Conservation (phyloP, 1,140 invertebrate species). For the Achroia grisella region DNA sequence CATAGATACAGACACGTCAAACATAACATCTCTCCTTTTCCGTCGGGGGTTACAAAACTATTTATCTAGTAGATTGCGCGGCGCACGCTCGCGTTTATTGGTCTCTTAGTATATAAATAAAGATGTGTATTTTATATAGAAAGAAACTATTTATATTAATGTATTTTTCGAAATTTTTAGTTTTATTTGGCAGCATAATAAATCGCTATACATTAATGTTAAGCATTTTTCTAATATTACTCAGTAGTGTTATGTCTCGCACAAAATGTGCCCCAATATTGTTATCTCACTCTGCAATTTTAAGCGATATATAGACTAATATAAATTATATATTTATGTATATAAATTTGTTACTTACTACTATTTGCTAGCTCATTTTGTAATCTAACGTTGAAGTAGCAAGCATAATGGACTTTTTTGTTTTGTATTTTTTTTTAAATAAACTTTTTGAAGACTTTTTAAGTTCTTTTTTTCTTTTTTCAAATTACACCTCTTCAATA, state of each 20-base stretch:
- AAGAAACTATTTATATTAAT: constrained; percentile 32
- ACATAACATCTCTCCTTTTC: too few species aligned
- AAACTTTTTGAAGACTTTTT: constrained; percentile 65
- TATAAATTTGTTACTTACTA: constrained; percentile 39
- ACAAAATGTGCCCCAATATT: constrained; percentile 11
- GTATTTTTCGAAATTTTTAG: constrained; percentile 59
- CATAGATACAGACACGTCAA: too few species aligned
- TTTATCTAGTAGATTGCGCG: constrained; percentile 23
- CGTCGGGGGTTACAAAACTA: too few species aligned
- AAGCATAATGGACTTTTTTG: constrained; percentile 49
- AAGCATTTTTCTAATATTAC: constrained; percentile 8
- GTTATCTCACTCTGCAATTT: constrained; percentile 21
- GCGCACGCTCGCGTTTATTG: constrained; percentile 33
- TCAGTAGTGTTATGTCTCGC: constrained; percentile 11
- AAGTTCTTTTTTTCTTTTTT: constrained; percentile 31
- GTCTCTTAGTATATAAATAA: constrained; percentile 39
- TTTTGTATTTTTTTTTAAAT: constrained; percentile 65
- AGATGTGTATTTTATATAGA: constrained; percentile 46
- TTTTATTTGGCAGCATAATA: constrained; percentile 27
- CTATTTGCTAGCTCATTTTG: constrained; percentile 45
- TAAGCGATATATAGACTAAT: constrained; percentile 24
- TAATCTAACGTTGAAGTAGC: constrained; percentile 46
- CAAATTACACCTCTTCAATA: constrained; percentile 6
- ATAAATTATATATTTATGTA: constrained; percentile 39
- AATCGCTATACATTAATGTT: constrained; percentile 3